Conservation (phyloP, 64 coral and sea anemone species). For the Pocillopora damicornis region DNA sequence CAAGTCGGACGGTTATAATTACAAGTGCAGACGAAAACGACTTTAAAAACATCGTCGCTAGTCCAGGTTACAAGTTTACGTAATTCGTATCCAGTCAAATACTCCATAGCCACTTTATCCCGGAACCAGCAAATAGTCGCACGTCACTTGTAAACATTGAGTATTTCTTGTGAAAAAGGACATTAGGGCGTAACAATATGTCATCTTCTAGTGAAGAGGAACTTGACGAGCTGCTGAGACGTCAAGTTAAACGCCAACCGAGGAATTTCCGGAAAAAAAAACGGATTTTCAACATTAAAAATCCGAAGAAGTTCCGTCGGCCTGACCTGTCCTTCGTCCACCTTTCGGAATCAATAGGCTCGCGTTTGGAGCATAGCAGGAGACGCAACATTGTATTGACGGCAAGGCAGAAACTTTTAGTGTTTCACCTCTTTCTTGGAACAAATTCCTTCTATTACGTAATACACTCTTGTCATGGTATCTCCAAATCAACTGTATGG, state of each 20-base stretch:
- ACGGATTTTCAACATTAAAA: constrained; percentile 27
- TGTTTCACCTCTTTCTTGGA: not conserved
- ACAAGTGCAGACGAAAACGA: too few species aligned
- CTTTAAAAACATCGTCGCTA: constrained; percentile 25
- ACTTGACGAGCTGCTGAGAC: constrained; percentile 1
- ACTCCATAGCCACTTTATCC: too few species aligned
- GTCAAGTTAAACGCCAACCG: constrained; percentile 14
- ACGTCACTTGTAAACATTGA: not conserved
- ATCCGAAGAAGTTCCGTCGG: constrained; percentile 49
- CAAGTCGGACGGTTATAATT: not conserved
- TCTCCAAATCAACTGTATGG: not conserved
- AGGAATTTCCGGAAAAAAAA: constrained; percentile 10
- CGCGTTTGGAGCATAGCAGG: constrained; percentile 30
- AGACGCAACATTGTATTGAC: not conserved
- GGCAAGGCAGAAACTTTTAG: not conserved
- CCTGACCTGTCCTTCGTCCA: not conserved
- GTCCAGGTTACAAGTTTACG: constrained; percentile 1
- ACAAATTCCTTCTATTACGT: constrained; percentile 9
- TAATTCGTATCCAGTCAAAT: not conserved
- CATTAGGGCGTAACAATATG: not conserved
- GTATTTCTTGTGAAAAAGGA: not conserved
- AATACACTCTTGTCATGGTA: not conserved
- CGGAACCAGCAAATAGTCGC: not conserved
- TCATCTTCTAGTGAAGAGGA: constrained; percentile 37
- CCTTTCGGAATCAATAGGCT: constrained; percentile 8